A percentile compares a stretch with the other conserved stretches of the same genome.
Evolutionary conservation across 2,797 vertebrate genomes (phyloP).

Genomic region (Allobates femoralis): DNA sequence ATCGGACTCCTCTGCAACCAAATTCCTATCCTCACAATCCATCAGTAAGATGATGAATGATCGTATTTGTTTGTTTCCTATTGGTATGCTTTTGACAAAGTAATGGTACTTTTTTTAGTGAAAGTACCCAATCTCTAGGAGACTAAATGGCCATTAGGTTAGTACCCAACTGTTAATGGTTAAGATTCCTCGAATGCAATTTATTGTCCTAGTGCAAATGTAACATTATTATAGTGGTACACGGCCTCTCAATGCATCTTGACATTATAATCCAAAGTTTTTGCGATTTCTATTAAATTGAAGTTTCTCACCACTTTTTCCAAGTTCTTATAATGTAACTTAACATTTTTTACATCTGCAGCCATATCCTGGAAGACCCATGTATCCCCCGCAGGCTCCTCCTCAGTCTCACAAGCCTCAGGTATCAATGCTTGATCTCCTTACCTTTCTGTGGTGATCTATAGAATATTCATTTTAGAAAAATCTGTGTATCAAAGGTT

Average conservation of each 20-base stretch:
- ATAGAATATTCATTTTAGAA: too few relatives aligned
- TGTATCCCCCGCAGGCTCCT: conserved; percentile 4
- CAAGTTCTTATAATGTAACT: not conserved
- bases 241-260: not conserved
- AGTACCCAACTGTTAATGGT: not conserved
- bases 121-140: not conserved
- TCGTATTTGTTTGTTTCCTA: not conserved
- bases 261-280: not conserved
- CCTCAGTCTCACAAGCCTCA: conserved; percentile 24
- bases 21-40: not conserved
- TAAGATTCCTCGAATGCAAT: not conserved
- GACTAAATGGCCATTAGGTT: not conserved
- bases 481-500: too few relatives aligned
- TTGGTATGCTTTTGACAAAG: not conserved
- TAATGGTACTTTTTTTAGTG: not conserved
- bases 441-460: too few relatives aligned
- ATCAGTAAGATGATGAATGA: not conserved
- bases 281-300: not conserved
- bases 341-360: not conserved
- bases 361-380: not conserved
- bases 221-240: not conserved
- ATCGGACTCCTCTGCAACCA: not conserved
- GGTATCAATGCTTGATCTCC: not conserved
- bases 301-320: not conserved
- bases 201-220: not conserved